Percentiles rank a stretch among this genome's conserved stretches.
These are phyloP conservation scores for Caenorhabditis doughertyi DNA, from an alignment of 2,888 invertebrate species.

Conservation along the genomic window DNA sequence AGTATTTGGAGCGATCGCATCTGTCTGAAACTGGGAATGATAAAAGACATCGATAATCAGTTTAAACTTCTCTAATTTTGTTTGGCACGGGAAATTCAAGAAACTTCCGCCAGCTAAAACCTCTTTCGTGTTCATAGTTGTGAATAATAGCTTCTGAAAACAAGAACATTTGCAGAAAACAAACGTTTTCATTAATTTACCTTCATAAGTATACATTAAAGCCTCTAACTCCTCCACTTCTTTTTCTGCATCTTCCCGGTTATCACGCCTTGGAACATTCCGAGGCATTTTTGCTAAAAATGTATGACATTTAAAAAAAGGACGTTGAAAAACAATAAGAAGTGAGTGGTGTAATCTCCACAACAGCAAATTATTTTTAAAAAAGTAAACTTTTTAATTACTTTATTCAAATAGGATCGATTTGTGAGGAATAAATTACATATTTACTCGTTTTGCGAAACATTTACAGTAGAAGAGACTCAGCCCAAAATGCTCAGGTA, in stretches of 20 bases:
- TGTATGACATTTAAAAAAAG: background rate
- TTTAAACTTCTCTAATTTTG: conserved; percentile 43
- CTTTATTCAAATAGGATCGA: too few relatives aligned
- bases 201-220: conserved; percentile 40
- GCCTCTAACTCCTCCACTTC: conserved; percentile 8
- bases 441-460: background rate
- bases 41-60: too few relatives aligned
- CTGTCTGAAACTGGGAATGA: conserved; percentile 33
- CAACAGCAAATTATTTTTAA: too few relatives aligned
- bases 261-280: conserved; percentile 3
- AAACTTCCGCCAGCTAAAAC: background rate
- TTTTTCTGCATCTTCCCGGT: conserved; percentile 2
- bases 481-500: too few relatives aligned
- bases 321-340: background rate
- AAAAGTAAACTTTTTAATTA: too few relatives aligned
- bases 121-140: background rate
- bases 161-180: background rate
- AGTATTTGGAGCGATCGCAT: background rate
- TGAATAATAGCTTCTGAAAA: conserved; percentile 32
- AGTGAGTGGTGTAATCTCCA: background rate
- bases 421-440: background rate
- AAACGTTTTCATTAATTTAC: conserved; percentile 12
- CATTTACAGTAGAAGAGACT: background rate
- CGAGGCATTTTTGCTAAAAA: conserved; percentile 19
- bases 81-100: conserved; percentile 35